Evolutionary conservation across 2,113 vertebrate species (phyloP), one percentile per base, ranked within the genome.

Genomic region (Eurypyga helias): DNA sequence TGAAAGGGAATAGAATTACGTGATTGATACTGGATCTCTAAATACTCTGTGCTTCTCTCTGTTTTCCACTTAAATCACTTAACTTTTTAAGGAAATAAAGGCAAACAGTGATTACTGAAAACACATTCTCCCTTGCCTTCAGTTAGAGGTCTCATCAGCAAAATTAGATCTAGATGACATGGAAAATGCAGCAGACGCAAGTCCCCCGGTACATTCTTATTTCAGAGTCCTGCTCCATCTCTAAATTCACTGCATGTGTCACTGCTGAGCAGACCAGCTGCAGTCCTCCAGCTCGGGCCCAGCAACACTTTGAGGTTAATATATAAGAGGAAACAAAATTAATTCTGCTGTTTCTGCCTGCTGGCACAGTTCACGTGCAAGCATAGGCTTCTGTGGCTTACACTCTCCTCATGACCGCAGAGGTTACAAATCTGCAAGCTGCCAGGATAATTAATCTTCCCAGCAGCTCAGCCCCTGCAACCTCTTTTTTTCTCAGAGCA

Each of bases 261-360:
- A 65, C 9, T 7, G 62, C 81, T 20, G 46, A 41, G 55, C 38
- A 33, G 48, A 41, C 69, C 7, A 4, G 36, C 65, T 48, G 66
- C 82, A 19, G 0, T 33, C 76, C 31, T 48, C 3, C 91, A 77
- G 41, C 62, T 29, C 64, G 19, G 15, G 31, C 11, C 34, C 79
- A 73, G 62, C 71, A 54, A 5, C 28, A 9, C 51, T 3, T 4
- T 6, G 36, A 48, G 62, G n/a, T 4, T 7, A 51, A 4, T 51
- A 15, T 0, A 0, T 52, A 12, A 18, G 66, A 45, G 60, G 31
- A 23, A 48, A 2, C 15, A 0, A 41, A 5, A 10, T 4, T 46
- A 58, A n/a, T 17, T 8, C 36, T 4, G 75, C 79, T 54, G 64
- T 8, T 75, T 2, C 57, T 58, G 84, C 73, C 62, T 34, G 71